Evolutionary conservation across 2,888 invertebrate species (phyloP).

Genomic region (Gastracanthus pulcherrimus): DNA sequence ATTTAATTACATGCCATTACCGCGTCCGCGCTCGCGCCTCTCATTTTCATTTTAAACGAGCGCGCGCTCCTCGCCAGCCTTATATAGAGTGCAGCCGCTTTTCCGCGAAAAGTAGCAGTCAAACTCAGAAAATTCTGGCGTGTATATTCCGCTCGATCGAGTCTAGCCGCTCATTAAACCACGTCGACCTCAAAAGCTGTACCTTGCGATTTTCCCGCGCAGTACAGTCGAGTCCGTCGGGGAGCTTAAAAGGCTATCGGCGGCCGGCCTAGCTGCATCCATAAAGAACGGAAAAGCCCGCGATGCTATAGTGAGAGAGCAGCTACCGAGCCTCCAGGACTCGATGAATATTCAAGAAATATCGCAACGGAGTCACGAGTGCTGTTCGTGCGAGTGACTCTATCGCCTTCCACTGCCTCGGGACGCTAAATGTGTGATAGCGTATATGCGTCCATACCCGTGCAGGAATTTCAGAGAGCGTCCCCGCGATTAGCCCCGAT

Average conservation of each 20-base stretch:
- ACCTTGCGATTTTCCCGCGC: neutral
- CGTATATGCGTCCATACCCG: too few species aligned
- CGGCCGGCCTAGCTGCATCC: neutral
- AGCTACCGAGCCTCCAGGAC: neutral
- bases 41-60: conserved; percentile 11
- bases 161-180: neutral
- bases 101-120: conserved; percentile 6
- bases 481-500: too few species aligned
- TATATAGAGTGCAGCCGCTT: neutral
- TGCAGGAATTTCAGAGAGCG: too few species aligned
- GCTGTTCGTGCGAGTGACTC: too few species aligned
- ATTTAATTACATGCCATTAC: conserved; percentile 35
- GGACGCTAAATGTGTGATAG: too few species aligned
- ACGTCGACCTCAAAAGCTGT: neutral
- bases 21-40: neutral
- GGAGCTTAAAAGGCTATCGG: neutral
- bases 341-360: too few species aligned
- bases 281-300: neutral
- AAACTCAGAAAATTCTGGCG: neutral
- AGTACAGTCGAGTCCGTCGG: neutral
- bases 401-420: too few species aligned
- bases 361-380: too few species aligned
- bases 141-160: too few species aligned
- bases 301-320: neutral
- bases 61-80: neutral